A percentile compares a stretch with the other conserved stretches of the same genome.
These are phyloP conservation scores for Hyla sarda DNA, from an alignment of 2,113 vertebrate species.

Conservation along the genomic window DNA sequence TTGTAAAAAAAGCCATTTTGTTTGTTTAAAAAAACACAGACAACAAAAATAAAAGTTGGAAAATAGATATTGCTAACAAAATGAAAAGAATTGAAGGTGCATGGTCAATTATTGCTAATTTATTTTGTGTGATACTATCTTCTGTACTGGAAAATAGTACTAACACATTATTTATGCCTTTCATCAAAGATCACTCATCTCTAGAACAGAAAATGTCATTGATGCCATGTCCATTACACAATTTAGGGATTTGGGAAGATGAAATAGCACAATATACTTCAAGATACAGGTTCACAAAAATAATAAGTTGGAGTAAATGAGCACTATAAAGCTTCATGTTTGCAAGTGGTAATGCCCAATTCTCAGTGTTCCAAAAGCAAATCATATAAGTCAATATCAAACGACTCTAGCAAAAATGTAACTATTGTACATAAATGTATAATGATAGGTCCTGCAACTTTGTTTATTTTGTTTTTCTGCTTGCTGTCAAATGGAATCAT, in stretches of 20 bases:
- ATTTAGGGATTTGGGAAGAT: slow-evolving; percentile 36
- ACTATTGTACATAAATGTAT: no score
- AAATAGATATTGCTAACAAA: no score
- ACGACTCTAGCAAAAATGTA: no score
- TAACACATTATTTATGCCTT: slow-evolving; percentile 4
- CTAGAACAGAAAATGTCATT: background rate
- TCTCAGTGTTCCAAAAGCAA: background rate
- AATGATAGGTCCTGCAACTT: no score
- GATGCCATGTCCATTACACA: background rate
- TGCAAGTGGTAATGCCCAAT: no score
- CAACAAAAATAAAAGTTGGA: no score
- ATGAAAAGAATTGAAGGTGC: no score
- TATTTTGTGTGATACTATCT: background rate
- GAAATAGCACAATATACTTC: background rate
- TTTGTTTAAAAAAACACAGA: no score
- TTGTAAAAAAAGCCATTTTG: no score
- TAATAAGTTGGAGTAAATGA: background rate
- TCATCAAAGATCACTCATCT: slow-evolving; percentile 12
- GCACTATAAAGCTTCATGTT: no score
- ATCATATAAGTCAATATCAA: background rate
- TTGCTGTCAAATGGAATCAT: no score
- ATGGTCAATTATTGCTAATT: background rate
- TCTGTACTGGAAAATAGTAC: background rate
- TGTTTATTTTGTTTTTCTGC: no score
- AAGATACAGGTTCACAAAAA: background rate